Evolutionary conservation across 2,113 vertebrate genomes (phyloP).

Genomic region (Heterotis niloticus): DNA sequence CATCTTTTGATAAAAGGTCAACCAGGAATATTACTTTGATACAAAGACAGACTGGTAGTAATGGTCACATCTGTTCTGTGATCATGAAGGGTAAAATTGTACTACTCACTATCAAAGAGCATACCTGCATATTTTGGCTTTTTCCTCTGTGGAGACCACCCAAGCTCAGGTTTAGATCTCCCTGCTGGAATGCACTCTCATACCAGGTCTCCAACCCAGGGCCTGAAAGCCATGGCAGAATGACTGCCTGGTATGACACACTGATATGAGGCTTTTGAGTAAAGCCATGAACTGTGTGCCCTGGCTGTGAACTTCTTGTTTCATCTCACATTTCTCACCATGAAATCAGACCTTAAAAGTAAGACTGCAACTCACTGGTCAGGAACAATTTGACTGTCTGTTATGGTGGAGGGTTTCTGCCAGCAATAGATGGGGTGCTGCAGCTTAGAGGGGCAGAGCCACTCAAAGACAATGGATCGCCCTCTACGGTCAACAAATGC

Average conservation of each 20-base stretch:
- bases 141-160: constrained; percentile 56
- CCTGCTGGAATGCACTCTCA: constrained; percentile 58
- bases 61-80: constrained; percentile 52
- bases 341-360: constrained; percentile 66
- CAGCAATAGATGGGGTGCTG: constrained; percentile 33
- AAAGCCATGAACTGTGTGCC: constrained; percentile 56
- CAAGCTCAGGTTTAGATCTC: constrained; percentile 43
- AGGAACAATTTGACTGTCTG: constrained; percentile 72
- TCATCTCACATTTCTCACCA: constrained; percentile 61
- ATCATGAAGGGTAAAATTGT: constrained; percentile 62
- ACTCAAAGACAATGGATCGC: background rate
- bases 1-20: constrained; percentile 38
- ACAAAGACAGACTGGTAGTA: constrained; percentile 56
- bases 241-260: constrained; percentile 59
- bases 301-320: constrained; percentile 58
- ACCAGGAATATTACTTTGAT: constrained; percentile 48
- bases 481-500: background rate
- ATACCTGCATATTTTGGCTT: constrained; percentile 54
- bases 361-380: constrained; percentile 62
- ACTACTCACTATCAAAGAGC: constrained; percentile 48
- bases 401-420: constrained; percentile 52
- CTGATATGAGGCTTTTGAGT: constrained; percentile 57
- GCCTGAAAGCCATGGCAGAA: constrained; percentile 57
- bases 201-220: constrained; percentile 25
- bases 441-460: background rate